A percentile compares a stretch with the other conserved stretches of the same genome.
Conservation (phyloP, 2,888 invertebrate genomes). For the Liposcelis brunnea region DNA sequence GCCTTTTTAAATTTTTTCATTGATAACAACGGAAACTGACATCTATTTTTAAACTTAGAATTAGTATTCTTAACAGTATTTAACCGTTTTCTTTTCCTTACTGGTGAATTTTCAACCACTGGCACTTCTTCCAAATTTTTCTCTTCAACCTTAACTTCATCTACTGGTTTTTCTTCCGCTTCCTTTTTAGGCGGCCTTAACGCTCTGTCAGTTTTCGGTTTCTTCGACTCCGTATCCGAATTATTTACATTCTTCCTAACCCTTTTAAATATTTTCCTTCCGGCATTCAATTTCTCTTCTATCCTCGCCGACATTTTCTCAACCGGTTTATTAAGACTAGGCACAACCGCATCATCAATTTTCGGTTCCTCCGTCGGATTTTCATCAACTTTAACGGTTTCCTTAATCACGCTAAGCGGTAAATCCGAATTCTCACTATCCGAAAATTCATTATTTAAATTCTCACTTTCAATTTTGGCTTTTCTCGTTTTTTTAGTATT, state of each 20-base stretch:
- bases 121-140: neutral
- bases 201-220: neutral
- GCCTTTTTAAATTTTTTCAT: conserved; percentile 11
- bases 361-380: neutral
- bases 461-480: no score
- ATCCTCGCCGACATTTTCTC: neutral
- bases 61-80: conserved; percentile 5
- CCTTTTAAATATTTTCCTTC: neutral
- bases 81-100: conserved; percentile 3
- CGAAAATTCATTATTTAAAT: neutral
- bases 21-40: conserved; percentile 10
- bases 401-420: neutral
- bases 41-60: conserved; percentile 10
- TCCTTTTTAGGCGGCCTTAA: neutral
- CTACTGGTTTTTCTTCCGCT: neutral
- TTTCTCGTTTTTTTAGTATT: no score
- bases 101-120: neutral
- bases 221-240: neutral
- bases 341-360: neutral
- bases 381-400: neutral
- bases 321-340: neutral
- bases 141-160: neutral
- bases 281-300: conserved; percentile 6
- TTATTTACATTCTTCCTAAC: neutral
- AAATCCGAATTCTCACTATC: neutral